phyloP scores from a whole-genome alignment of 2,797 vertebrate species.

The Chaunax sp. region DNA sequence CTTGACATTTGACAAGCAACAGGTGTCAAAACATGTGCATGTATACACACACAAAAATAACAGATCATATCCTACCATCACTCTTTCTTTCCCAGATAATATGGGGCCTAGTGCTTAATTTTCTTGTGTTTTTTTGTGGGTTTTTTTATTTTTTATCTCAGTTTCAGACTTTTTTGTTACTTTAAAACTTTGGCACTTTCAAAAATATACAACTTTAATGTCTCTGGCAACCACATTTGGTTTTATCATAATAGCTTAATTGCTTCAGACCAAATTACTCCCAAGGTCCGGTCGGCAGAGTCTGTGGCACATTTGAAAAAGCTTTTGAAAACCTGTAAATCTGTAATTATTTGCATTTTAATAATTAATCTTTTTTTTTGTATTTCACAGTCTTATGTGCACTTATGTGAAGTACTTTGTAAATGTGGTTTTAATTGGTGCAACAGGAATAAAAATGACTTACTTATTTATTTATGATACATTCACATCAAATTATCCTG shows the following conservation, averaged over 20 bases:
- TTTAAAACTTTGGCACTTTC: not conserved
- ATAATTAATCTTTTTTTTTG: constrained; percentile 1
- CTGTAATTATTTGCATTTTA: constrained; percentile 8
- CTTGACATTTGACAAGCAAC: constrained; percentile 65
- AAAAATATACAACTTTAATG: constrained; percentile 1
- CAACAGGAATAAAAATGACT: not conserved
- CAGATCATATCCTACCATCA: not conserved
- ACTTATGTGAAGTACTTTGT: constrained; percentile 7
- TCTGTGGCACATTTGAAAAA: constrained; percentile 19
- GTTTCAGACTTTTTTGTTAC: not conserved
- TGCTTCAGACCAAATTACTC: constrained; percentile 2
- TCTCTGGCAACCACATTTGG: constrained; percentile 1
- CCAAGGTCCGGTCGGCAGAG: too few relatives aligned
- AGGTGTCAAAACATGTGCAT: constrained; percentile 48
- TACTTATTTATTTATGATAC: not conserved
- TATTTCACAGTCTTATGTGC: constrained; percentile 16
- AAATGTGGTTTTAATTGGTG: not conserved
- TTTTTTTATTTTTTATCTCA: not conserved
- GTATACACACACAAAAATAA: constrained; percentile 18
- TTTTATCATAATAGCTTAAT: constrained; percentile 18
- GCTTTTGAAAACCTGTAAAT: constrained; percentile 21
- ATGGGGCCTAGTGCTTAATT: too few relatives aligned
- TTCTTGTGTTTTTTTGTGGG: too few relatives aligned
- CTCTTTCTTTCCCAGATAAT: not conserved
- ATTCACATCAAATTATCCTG: too few relatives aligned